These are phyloP conservation scores for Pelagia noctiluca DNA, from an alignment of 30 jellyfish, hydroid and myxozoan genomes.

Conservation along the genomic window DNA sequence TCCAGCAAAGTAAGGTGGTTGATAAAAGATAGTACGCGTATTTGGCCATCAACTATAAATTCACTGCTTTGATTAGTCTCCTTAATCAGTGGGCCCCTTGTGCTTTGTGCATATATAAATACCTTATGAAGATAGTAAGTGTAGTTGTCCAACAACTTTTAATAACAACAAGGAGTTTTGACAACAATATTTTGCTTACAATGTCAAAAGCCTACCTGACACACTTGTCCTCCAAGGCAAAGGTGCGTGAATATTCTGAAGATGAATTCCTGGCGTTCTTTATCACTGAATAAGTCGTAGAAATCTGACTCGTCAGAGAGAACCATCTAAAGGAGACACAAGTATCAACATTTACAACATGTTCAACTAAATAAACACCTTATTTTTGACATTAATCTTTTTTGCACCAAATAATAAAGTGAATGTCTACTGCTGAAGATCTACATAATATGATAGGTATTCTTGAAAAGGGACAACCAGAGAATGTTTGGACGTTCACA, in stretches of 20 bases:
- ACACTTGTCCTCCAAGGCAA: conserved; percentile 85
- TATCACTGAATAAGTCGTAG: conserved; percentile 50
- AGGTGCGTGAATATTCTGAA: conserved; percentile 71
- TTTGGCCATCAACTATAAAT: background rate
- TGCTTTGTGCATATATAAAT: background rate
- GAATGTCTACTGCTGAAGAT: background rate
- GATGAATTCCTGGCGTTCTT: conserved; percentile 70
- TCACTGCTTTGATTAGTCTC: background rate
- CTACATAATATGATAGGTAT: background rate
- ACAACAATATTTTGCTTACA: background rate
- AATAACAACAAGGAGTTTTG: background rate
- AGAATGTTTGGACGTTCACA: too few relatives aligned
- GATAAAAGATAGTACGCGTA: background rate
- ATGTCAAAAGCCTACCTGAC: conserved; percentile 62
- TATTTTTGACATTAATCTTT: too few relatives aligned
- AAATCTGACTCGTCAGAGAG: conserved; percentile 86
- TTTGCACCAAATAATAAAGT: background rate
- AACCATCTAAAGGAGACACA: conserved; percentile 50
- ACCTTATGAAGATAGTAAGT: background rate
- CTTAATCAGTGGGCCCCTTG: background rate
- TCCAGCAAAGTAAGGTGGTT: too few relatives aligned
- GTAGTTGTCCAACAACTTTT: background rate
- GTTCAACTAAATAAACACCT: background rate
- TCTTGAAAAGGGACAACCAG: background rate
- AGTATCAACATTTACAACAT: background rate